These are phyloP conservation scores for Chroicocephalus ridibundus DNA, from an alignment of 2,113 vertebrate genomes.

Conservation along the genomic window DNA sequence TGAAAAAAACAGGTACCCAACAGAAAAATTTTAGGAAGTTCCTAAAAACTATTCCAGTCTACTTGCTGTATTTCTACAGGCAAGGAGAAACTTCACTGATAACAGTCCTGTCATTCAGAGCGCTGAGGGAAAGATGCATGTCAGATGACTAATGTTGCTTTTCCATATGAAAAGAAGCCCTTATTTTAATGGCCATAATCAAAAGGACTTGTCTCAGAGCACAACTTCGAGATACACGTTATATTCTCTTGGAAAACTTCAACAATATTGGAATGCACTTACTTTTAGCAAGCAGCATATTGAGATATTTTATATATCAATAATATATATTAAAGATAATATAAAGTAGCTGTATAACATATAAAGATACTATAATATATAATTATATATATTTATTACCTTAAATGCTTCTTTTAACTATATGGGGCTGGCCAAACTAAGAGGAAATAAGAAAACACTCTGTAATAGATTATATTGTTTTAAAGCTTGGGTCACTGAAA, in stretches of 20 bases:
- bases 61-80: background rate
- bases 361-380: background rate
- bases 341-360: background rate
- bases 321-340: background rate
- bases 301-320: background rate
- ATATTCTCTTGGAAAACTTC: background rate
- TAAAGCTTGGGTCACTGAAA: background rate
- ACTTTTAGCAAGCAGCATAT: background rate
- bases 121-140: fast-evolving
- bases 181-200: background rate
- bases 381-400: background rate
- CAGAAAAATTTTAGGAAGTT: background rate
- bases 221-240: background rate
- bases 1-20: background rate
- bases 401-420: background rate
- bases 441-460: background rate
- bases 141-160: background rate
- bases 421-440: background rate
- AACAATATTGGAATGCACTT: background rate
- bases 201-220: background rate
- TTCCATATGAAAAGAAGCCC: background rate
- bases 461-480: background rate
- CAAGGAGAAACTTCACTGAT: background rate
- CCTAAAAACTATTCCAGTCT: background rate
- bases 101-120: background rate